Evolutionary conservation across 1,140 invertebrate species (phyloP).

Genomic region (Diorhabda carinulata): DNA sequence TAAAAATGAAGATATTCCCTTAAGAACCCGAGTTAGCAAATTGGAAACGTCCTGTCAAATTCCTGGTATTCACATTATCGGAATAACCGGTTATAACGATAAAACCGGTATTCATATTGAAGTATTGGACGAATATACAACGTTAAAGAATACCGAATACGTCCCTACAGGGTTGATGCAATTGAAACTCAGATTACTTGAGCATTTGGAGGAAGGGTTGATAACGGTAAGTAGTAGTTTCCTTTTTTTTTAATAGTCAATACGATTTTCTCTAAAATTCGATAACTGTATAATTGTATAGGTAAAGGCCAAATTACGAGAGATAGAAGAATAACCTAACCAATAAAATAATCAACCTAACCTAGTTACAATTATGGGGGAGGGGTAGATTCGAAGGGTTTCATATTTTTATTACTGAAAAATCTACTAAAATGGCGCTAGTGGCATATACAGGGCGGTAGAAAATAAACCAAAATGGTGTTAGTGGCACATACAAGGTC

Average conservation of each 20-base stretch:
- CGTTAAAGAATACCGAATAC: conserved; percentile 38
- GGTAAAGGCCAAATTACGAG: too few species aligned
- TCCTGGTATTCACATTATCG: conserved; percentile 43
- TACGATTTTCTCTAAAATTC: too few species aligned
- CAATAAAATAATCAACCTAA: too few species aligned
- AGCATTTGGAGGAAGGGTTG: conserved; percentile 35
- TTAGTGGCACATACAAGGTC: too few species aligned
- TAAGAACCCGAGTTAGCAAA: conserved; percentile 3
- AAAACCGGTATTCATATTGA: conserved; percentile 41
- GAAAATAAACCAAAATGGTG: not conserved
- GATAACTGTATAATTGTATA: too few species aligned
- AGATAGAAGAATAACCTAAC: too few species aligned
- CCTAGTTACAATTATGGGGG: too few species aligned
- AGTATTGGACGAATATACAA: conserved; percentile 42
- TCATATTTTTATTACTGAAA: too few species aligned
- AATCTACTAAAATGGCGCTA: not conserved
- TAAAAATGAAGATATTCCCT: not conserved
- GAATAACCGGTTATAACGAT: conserved; percentile 42
- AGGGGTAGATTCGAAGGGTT: too few species aligned
- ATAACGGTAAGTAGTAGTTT: conserved; percentile 34
- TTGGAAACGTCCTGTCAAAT: conserved; percentile 39
- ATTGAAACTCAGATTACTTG: conserved; percentile 40
- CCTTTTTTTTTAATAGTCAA: too few species aligned
- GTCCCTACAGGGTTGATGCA: conserved; percentile 40
- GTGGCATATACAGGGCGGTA: not conserved